Evolutionary conservation across 2,888 invertebrate species (phyloP), one percentile per base, ranked within the genome.

Genomic region (Argyresthia albistria): DNA sequence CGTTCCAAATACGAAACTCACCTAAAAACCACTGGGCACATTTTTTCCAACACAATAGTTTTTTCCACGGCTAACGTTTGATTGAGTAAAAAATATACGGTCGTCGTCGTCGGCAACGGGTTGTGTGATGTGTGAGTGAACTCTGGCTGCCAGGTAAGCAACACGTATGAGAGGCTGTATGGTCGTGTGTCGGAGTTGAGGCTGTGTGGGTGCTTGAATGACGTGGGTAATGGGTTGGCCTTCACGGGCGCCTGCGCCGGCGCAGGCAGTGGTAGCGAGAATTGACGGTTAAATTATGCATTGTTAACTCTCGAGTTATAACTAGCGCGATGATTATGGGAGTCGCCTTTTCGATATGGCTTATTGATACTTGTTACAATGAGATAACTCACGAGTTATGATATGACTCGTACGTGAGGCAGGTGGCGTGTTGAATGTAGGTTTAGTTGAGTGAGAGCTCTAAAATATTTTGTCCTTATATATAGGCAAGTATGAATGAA

Each of bases 81-180:
- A 48, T 36, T 48, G 10, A 48, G 36, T 37, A 37, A 48, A 48
- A 48, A 48, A 36, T 15, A 12, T 11, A 15, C n/a, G 37, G 37
- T 12, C 66, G 63, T 56, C 66, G 63, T 56, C 56, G 56, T 58
- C 53, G 57, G 58, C 62, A 67, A 70, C 76, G 67, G 70, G 73
- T 74, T 71, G 70, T 61, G 59, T 62, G 56, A 11, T 69, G 77
- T 77, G 80, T 80, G 77, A 69, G 77, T 81, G 73, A 75, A 76
- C 70, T 76, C 58, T 64, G 70, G 63, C 69, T 71, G 73, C 70
- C 73, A 74, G 65, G 68, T 67, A 65, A 63, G 64, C 62, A 64
- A 64, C 67, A 63, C 65, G 65, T 66, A 63, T 58, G 63, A 54
- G 54, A 55, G 56, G 25, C 47, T 60, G 58, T 59, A 59, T 64